Conservation (phyloP, 2,113 vertebrate species). For the Otus sunia region DNA sequence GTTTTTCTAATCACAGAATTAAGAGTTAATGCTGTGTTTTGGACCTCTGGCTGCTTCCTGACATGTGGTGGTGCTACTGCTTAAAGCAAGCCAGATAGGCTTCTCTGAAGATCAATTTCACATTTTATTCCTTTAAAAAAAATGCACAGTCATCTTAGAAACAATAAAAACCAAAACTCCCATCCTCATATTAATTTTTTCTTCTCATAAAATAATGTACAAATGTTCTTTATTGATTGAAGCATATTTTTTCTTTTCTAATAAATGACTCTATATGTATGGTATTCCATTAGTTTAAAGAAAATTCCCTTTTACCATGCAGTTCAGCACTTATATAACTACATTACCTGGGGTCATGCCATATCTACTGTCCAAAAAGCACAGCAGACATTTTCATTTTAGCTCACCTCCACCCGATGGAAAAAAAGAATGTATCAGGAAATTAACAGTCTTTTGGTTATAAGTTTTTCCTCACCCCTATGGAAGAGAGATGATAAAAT, state of each 20-base stretch:
- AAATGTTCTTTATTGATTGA: neutral
- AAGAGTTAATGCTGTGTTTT: neutral
- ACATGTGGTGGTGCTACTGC: constrained; percentile 60
- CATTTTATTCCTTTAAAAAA: neutral
- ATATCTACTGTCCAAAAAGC: constrained; percentile 84
- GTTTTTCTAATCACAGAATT: neutral
- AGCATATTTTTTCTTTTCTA: neutral
- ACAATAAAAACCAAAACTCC: neutral
- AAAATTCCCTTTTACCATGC: neutral
- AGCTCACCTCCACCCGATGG: constrained; percentile 76
- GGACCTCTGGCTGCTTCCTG: constrained; percentile 24
- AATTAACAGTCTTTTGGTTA: constrained; percentile 16
- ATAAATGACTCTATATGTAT: neutral
- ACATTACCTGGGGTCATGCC: constrained; percentile 81
- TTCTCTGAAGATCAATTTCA: neutral
- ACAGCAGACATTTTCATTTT: constrained; percentile 83
- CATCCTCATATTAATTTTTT: neutral
- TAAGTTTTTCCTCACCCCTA: neutral
- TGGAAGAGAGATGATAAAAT: neutral
- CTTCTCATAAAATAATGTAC: neutral
- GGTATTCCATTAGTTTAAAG: constrained; percentile 17
- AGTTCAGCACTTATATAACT: constrained; percentile 12
- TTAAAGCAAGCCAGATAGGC: constrained; percentile 29
- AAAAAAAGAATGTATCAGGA: constrained; percentile 6
- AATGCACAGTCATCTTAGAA: constrained; percentile 21